Percentiles rank a stretch among this genome's conserved stretches.
phyloP scores from a whole-genome alignment of 2,888 invertebrate genomes.

The Portevinia maculata region DNA sequence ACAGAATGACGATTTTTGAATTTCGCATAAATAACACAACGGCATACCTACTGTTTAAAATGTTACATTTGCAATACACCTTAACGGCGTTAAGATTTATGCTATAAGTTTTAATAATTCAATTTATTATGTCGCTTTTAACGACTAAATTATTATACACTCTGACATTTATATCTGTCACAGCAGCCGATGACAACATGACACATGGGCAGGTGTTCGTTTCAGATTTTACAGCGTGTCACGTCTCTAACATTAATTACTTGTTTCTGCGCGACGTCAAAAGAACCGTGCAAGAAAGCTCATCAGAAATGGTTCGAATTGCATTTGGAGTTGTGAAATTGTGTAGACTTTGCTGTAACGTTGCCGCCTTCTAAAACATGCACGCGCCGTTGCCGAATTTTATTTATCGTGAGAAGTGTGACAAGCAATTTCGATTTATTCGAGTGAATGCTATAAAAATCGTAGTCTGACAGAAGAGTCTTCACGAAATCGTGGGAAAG shows the following conservation, averaged over 20 bases:
- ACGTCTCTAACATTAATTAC: slow-evolving; percentile 39
- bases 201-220: slow-evolving; percentile 22
- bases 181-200: background rate
- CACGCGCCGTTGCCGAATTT: slow-evolving; percentile 1
- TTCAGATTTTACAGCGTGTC: background rate
- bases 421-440: slow-evolving; percentile 33
- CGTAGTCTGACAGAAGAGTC: slow-evolving; percentile 45
- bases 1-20: slow-evolving; percentile 47
- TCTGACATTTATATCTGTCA: slow-evolving; percentile 27
- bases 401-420: slow-evolving; percentile 30
- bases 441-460: slow-evolving; percentile 18
- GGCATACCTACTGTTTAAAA: slow-evolving; percentile 9
- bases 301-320: slow-evolving; percentile 25
- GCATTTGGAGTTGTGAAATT: slow-evolving; percentile 27
- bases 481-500: slow-evolving; percentile 64
- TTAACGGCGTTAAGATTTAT: slow-evolving; percentile 1
- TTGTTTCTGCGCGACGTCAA: slow-evolving; percentile 17
- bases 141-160: slow-evolving; percentile 11
- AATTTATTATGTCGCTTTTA: background rate
- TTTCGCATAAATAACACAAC: slow-evolving; percentile 26
- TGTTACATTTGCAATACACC: slow-evolving; percentile 7
- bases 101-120: slow-evolving; percentile 8
- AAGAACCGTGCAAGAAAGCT: background rate
- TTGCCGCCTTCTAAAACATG: background rate
- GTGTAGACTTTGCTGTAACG: background rate